Evolutionary conservation across 2,797 vertebrate species (phyloP), one percentile per base, ranked within the genome.

Genomic region (Pseudochirops cupreus): DNA sequence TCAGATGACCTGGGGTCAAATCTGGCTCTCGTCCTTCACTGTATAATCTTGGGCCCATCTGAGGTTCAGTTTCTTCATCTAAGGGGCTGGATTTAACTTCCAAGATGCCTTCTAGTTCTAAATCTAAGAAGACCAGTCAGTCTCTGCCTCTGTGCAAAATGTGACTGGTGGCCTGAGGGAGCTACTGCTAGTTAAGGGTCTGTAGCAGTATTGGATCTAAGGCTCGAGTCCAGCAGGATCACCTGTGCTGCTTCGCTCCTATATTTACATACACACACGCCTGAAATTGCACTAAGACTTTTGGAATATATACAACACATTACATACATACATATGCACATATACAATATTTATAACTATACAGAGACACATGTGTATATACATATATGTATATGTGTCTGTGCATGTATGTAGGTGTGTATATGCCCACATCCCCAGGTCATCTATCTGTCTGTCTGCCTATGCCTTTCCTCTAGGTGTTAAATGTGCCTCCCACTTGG

Each of bases 381-480:
- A 26, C 3, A 62, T 0, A 31, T 31, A 59, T 59, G 62, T 67
- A 1, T 6, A 9, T 39, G 18, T 21, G 9, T 21, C 18, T 9
- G 5, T 46, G 6, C 29, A 67, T 67, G 28, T 5, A n/a, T n/a
- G 0, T 46, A 24, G 0, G 2, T 14, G 39, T 21, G 24, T 12
- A 10, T n/a, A 82, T 7, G 24, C 16, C 5, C n/a, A 82, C 18
- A 46, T n/a, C 21, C 16, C 5, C 18, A 82, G 67, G n/a, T 74
- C 67, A 74, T 74, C 67, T 74, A 7, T 74, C 33, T 74, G 5
- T 74, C 62, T 74, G 3, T 74, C n/a, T 67, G n/a, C 39, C 33
- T 46, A 21, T 7, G n/a, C n/a, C n/a, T 82, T 24, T 95, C 95
- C 93, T 96, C 90, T 26, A 95, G 50, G 53, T 92, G 14, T 92